Percentiles rank a stretch among this genome's conserved stretches.
Evolutionary conservation across 2,797 vertebrate genomes (phyloP).

Genomic region (Mastacembelus armatus): DNA sequence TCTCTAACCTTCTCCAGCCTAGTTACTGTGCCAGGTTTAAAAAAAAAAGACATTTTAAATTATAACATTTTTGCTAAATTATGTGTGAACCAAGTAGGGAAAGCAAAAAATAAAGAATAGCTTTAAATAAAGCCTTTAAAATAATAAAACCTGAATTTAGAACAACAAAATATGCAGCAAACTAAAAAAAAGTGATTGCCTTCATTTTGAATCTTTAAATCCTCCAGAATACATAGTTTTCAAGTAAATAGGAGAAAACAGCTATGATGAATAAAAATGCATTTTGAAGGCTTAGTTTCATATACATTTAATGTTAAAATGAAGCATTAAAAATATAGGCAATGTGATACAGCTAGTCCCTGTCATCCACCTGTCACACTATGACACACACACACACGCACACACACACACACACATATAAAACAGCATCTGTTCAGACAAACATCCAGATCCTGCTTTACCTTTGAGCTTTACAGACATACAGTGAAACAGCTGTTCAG

Average conservation of each 20-base stretch:
- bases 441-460: constrained; percentile 58
- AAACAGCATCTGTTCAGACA: constrained; percentile 58
- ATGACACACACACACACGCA: constrained; percentile 47
- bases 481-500: constrained; percentile 54
- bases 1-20: constrained; percentile 75
- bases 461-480: constrained; percentile 52
- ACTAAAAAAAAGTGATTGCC: constrained; percentile 58
- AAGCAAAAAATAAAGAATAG: background rate
- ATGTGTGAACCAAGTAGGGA: constrained; percentile 31
- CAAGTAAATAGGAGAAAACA: constrained; percentile 77
- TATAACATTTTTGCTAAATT: constrained; percentile 59
- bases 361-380: constrained; percentile 69
- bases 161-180: constrained; percentile 1
- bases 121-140: constrained; percentile 3
- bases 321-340: constrained; percentile 69
- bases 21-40: constrained; percentile 72
- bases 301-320: constrained; percentile 54
- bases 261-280: constrained; percentile 75
- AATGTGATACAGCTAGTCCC: constrained; percentile 78
- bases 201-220: constrained; percentile 75
- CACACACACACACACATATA: no score
- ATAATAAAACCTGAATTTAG: constrained; percentile 8
- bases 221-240: constrained; percentile 72
- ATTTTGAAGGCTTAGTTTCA: constrained; percentile 63
- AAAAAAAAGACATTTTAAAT: constrained; percentile 49